phyloP scores from a whole-genome alignment of 2,888 invertebrate species.

The Agrotis exclamationis region DNA sequence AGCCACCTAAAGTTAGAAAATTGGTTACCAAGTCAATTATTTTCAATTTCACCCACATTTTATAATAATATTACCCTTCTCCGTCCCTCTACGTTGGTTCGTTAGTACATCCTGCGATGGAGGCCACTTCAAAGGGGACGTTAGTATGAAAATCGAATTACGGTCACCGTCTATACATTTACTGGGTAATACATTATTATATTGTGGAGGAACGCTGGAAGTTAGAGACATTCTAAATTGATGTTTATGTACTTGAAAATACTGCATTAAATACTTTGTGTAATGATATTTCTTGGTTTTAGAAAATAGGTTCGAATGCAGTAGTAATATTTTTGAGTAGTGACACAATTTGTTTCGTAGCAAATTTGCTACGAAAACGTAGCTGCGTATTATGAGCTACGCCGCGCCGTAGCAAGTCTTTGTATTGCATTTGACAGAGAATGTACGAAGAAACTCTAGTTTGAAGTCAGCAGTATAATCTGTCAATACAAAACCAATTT shows the following conservation, averaged over 20 bases:
- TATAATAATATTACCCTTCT: slow-evolving; percentile 42
- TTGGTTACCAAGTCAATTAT: slow-evolving; percentile 21
- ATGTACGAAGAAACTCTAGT: too few relatives aligned
- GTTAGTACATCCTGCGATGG: slow-evolving; percentile 46
- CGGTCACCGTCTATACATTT: slow-evolving; percentile 65
- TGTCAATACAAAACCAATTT: too few relatives aligned
- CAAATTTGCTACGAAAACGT: slow-evolving; percentile 16
- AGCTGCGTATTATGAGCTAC: slow-evolving; percentile 2
- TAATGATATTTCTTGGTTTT: not conserved
- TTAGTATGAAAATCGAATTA: slow-evolving; percentile 78
- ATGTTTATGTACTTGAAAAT: not conserved
- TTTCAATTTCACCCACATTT: slow-evolving; percentile 26
- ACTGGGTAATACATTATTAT: slow-evolving; percentile 67
- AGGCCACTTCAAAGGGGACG: slow-evolving; percentile 57
- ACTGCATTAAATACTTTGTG: not conserved
- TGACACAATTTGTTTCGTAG: not conserved
- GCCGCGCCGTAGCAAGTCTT: slow-evolving; percentile 29
- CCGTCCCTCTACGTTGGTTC: slow-evolving; percentile 28
- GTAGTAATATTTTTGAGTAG: not conserved
- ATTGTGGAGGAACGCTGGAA: slow-evolving; percentile 32
- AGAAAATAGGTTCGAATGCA: not conserved
- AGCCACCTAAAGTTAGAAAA: slow-evolving; percentile 3
- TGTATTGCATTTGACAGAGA: too few relatives aligned
- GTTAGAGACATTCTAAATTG: not conserved
- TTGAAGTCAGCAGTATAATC: too few relatives aligned